Evolutionary conservation across 2,888 invertebrate species (phyloP), one percentile per base, ranked within the genome.

Genomic region (Heteromyza rotundicornis): DNA sequence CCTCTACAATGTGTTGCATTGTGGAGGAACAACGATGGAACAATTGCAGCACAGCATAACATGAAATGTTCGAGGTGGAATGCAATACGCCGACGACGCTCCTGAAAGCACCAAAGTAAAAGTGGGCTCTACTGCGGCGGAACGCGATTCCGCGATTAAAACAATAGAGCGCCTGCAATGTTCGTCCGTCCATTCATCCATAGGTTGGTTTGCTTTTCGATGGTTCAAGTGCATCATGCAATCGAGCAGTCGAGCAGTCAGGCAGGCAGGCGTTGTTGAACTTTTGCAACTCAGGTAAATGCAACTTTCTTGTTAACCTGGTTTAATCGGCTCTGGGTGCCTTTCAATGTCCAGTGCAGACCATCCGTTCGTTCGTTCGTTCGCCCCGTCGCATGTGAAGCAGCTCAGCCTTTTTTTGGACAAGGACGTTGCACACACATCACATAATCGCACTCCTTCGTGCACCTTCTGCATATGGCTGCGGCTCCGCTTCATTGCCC

Each of bases 1-100:
- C 73, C 73, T 70, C 67, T n/a, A n/a, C 66, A 68, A 68, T 67
- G 68, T 66, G 69, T 69, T 67, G 63, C 63, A 63, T 66, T 64
- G 62, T 64, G 62, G 66, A 66, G 62, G 59, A 65, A 54, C 60
- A 60, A 53, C 49, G 59, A 59, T 47, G 40, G 40, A 56, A 56
- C 44, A 59, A 51, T 60, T 62, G 60, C 54, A 19, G 50, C 61
- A 47, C 51, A 20, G 27, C 5, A 27, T 7, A 27, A 10, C 5
- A 10, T 10, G 27, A 27, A 27, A 10, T 27, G 27, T 7, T 10
- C 27, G 27, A 27, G 10, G 7, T 10, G 10, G 27, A 7, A 27
- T 27, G 40, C 10, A 7, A 40, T 12, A 40, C 40, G n/a, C 2
- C 8, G 5, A n/a, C 8, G 40, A n/a, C 14, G 7, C 5, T 27